A percentile compares a stretch with the other conserved stretches of the same genome.
These are phyloP conservation scores for Xiphorhynchus erythropygius DNA, from an alignment of 2,797 vertebrate genomes.

Conservation along the genomic window DNA sequence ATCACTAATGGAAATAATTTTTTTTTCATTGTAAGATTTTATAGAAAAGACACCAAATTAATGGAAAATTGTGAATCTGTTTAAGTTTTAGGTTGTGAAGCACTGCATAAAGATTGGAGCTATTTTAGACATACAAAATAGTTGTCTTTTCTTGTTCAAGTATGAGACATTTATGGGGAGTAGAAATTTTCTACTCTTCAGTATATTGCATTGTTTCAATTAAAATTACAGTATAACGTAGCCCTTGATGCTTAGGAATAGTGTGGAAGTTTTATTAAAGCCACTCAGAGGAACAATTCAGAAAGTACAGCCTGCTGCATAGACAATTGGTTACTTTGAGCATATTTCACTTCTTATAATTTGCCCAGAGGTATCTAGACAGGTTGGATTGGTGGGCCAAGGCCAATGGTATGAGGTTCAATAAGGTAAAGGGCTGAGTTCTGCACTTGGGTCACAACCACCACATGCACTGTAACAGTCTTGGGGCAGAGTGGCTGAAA, in stretches of 20 bases:
- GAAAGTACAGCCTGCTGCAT: neutral
- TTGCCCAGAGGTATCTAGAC: neutral
- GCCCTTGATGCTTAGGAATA: neutral
- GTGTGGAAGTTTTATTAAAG: neutral
- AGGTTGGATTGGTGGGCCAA: neutral
- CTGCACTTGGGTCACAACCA: neutral
- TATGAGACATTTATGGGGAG: neutral
- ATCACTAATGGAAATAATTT: neutral
- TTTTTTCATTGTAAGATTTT: neutral
- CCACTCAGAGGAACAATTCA: neutral
- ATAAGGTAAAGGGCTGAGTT: neutral
- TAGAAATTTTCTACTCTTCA: neutral
- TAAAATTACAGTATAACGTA: neutral
- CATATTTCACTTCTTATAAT: neutral
- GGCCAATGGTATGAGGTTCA: neutral
- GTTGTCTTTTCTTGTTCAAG: neutral
- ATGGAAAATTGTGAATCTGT: neutral
- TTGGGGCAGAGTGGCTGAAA: neutral
- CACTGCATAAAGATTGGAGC: neutral
- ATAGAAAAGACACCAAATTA: fast-evolving
- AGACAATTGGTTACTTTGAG: neutral
- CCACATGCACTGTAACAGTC: fast-evolving
- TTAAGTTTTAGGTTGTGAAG: neutral
- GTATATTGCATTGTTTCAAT: neutral
- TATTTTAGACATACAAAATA: neutral